Percentiles rank a stretch among this genome's conserved stretches.
These are phyloP conservation scores for Drosophila emarginata DNA, from an alignment of 2,888 invertebrate species.

Conservation along the genomic window DNA sequence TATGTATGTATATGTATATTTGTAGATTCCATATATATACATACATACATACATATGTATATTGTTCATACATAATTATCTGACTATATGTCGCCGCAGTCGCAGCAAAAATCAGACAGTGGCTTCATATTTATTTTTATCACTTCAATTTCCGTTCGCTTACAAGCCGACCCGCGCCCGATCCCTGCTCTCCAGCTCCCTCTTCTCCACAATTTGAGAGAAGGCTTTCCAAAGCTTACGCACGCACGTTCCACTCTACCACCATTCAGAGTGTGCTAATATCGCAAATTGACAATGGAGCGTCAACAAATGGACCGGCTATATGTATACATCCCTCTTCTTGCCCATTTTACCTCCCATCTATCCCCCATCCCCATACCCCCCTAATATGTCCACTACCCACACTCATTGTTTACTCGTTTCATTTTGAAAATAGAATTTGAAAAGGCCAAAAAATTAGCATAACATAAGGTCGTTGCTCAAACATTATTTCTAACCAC, in stretches of 20 bases:
- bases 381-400: not conserved
- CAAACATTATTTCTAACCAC: conserved; percentile 7
- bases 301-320: conserved; percentile 66
- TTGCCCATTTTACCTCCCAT: not conserved
- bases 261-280: conserved; percentile 59
- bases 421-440: conserved; percentile 58
- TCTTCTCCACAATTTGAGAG: not conserved
- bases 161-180: conserved; percentile 46
- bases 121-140: conserved; percentile 72
- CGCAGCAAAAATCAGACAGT: conserved; percentile 38
- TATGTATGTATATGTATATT: conserved; percentile 14
- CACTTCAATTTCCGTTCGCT: conserved; percentile 71
- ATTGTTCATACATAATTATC: conserved; percentile 51
- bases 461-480: conserved; percentile 60
- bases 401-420: conserved; percentile 51
- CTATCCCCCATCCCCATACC: not conserved
- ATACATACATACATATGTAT: too few species aligned
- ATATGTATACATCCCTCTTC: not conserved
- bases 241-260: conserved; percentile 39
- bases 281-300: conserved; percentile 71
- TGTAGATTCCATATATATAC: conserved; percentile 1
- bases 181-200: not conserved
- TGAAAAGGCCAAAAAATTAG: conserved; percentile 59
- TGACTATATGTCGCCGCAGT: conserved; percentile 30
- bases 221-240: conserved; percentile 43